Evolutionary conservation across 1,140 invertebrate genomes (phyloP), one percentile per base, ranked within the genome.

Genomic region (Drosophila nigrodunni): DNA sequence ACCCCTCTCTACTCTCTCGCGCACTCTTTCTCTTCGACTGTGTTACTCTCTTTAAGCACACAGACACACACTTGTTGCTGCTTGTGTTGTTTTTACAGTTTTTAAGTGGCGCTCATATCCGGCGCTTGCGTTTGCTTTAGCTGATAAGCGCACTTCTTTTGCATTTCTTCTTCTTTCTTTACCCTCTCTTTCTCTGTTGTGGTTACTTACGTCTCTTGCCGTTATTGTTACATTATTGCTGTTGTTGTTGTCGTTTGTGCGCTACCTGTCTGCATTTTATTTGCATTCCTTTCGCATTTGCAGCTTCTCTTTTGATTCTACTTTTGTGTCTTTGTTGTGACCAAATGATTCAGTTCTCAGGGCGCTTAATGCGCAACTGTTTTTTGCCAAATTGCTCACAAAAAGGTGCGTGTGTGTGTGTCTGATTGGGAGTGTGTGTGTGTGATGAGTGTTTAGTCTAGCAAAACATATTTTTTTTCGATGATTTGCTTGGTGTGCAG

Each of bases 71-170:
- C 79, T 89, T 88, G 80, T 83, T 88, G 80, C 80, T 73, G 86
- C 25, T 80, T 59, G 55, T 54, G 74, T 87, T 86, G 85, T 89
- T 89, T 88, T 88, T 89, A 89, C 83, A 80, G 80, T 88, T 88
- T 82, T 82, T 85, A 89, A 88, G 83, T 88, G 85, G 85, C 83
- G 83, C 80, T 89, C 83, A 88, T 88, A 88, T 88, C 85, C 80
- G 83, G 83, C 83, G 80, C 82, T 80, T 70, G 78, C 67, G 62
- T 58, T 76, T 76, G 74, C 61, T 59, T 59, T 65, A 44, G 7
- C 74, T 77, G 74, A 77, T 77, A 77, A 77, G 74, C 70, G 74
- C 54, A 72, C 69, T 76, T 60, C 47, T 65, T 59, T 44, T 25
- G 49, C 50, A 37, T 9, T 37, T 35, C 41, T 55, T 39, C 43